These are phyloP conservation scores for Poeciliopsis infans DNA, from an alignment of 2,797 vertebrate species.

Conservation along the genomic window DNA sequence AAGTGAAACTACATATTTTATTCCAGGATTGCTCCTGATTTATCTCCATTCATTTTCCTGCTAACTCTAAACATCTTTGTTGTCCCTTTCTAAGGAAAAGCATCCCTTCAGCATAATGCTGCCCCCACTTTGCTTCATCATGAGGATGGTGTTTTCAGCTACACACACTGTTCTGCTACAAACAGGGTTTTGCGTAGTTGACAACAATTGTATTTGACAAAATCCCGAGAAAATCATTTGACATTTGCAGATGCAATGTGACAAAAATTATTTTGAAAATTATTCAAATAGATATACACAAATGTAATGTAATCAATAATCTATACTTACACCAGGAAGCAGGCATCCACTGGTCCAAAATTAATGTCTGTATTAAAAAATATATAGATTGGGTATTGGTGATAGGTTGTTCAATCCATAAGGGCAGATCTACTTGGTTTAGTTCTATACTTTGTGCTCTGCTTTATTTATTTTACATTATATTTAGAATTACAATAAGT, in stretches of 20 bases:
- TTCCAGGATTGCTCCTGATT: neutral
- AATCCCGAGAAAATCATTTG: neutral
- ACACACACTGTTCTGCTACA: neutral
- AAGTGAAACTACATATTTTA: neutral
- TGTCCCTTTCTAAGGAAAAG: neutral
- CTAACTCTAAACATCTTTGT: neutral
- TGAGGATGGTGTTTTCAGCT: neutral
- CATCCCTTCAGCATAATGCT: neutral
- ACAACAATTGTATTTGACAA: neutral
- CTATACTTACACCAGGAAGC: neutral
- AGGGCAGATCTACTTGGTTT: too few relatives aligned
- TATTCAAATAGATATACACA: neutral
- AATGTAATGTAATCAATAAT: neutral
- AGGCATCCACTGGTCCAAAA: too few relatives aligned
- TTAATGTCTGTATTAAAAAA: too few relatives aligned
- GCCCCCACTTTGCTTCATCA: neutral
- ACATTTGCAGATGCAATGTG: neutral
- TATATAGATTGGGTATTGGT: too few relatives aligned
- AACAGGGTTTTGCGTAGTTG: neutral
- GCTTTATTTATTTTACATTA: too few relatives aligned
- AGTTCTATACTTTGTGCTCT: too few relatives aligned
- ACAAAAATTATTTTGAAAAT: neutral
- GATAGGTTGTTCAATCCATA: too few relatives aligned
- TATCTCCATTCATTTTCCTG: neutral
- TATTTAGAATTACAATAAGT: too few relatives aligned